A percentile compares a stretch with the other conserved stretches of the same genome.
Evolutionary conservation across 1,140 invertebrate genomes (phyloP).

Genomic region (Anastatus disparis): DNA sequence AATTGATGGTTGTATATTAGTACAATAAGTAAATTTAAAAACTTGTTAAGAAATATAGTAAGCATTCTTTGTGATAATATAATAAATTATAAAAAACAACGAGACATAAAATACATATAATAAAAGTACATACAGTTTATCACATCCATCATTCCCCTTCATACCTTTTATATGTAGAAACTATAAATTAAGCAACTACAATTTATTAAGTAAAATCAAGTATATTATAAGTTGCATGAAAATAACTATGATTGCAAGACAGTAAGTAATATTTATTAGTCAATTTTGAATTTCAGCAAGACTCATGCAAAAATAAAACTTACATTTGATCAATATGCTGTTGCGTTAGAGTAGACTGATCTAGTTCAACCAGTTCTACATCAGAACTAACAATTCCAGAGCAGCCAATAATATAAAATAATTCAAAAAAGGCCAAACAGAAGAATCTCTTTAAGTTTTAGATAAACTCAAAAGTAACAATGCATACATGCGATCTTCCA

Average conservation of each 20-base stretch:
- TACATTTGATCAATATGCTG: conserved; percentile 55
- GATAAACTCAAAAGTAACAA: conserved; percentile 52
- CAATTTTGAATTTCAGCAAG: conserved; percentile 4
- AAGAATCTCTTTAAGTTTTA: conserved; percentile 46
- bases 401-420: conserved; percentile 51
- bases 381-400: conserved; percentile 59
- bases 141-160: conserved; percentile 1
- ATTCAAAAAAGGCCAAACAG: conserved; percentile 49
- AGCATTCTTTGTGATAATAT: too few relatives aligned
- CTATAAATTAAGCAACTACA: conserved; percentile 15
- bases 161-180: conserved; percentile 20
- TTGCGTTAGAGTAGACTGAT: conserved; percentile 51
- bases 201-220: background rate
- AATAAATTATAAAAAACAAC: background rate
- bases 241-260: conserved; percentile 16
- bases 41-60: background rate
- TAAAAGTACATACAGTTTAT: conserved; percentile 19
- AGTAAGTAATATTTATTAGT: background rate
- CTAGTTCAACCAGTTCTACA: conserved; percentile 58
- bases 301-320: conserved; percentile 49
- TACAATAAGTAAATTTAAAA: background rate
- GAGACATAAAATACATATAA: background rate
- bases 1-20: background rate
- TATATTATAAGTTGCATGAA: background rate
- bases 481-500: conserved; percentile 66